phyloP scores from a whole-genome alignment of 2,888 invertebrate genomes.

The Mythimna ferrago region DNA sequence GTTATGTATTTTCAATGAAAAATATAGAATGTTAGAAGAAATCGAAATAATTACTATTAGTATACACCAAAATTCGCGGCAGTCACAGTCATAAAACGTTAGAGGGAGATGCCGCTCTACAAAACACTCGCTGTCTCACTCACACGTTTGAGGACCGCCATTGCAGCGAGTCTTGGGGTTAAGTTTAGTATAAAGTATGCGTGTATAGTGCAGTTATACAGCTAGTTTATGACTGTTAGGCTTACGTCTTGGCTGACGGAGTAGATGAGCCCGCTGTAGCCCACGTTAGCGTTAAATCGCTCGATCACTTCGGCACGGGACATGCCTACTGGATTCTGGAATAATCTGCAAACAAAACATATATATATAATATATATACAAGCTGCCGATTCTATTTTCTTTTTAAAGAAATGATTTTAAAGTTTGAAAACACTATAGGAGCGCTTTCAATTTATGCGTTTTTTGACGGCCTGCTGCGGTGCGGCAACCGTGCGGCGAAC shows the following conservation, averaged over 20 bases:
- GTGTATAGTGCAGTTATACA: slow-evolving; percentile 49
- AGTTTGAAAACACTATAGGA: no score
- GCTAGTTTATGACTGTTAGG: slow-evolving; percentile 15
- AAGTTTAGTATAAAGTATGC: slow-evolving; percentile 55
- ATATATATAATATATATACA: no score
- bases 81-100: neutral
- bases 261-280: slow-evolving; percentile 99
- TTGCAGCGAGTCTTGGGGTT: neutral
- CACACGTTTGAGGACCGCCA: slow-evolving; percentile 4
- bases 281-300: slow-evolving; percentile 99
- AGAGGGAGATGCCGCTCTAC: slow-evolving; percentile 15
- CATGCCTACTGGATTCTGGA: slow-evolving; percentile 91
- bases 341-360: slow-evolving; percentile 80
- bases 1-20: slow-evolving; percentile 17
- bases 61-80: neutral
- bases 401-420: no score
- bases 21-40: slow-evolving; percentile 23
- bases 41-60: slow-evolving; percentile 17
- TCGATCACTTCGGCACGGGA: slow-evolving; percentile 94
- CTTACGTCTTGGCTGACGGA: slow-evolving; percentile 99
- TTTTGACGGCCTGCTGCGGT: no score
- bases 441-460: no score
- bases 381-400: no score
- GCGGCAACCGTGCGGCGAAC: no score
- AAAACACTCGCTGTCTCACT: neutral